Conservation (phyloP, 2,888 invertebrate genomes). For the Nephrotoma guestfalica region DNA sequence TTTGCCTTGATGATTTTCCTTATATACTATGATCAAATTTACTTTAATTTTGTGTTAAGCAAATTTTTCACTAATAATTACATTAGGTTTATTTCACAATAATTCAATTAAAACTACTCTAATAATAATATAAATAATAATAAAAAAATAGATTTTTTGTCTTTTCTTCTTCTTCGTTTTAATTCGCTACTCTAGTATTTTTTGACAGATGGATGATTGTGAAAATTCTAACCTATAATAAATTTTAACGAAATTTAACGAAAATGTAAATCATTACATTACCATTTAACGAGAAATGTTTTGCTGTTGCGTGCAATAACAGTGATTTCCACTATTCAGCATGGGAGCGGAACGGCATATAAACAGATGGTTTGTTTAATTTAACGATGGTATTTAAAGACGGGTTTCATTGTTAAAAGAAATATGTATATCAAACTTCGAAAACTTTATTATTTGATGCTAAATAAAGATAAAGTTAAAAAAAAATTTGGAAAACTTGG, state of each 20-base stretch:
- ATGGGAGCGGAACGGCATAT: no score
- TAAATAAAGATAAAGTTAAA: no score
- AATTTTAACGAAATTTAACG: neutral
- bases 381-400: no score
- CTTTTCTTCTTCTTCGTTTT: neutral
- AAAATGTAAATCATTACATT: neutral
- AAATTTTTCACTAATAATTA: neutral
- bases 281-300: neutral
- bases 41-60: neutral
- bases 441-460: no score
- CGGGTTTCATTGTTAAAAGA: no score
- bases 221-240: neutral
- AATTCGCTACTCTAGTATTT: neutral
- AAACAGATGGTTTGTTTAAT: no score
- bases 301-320: neutral
- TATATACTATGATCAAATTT: neutral
- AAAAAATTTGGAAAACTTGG: no score
- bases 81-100: neutral
- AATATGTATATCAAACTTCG: no score
- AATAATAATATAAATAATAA: neutral
- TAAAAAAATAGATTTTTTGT: neutral
- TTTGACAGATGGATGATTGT: neutral
- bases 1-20: neutral
- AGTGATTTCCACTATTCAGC: no score
- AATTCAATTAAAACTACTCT: neutral